These are phyloP conservation scores for Aquatica leii DNA, from an alignment of 2,888 invertebrate species.

Conservation along the genomic window DNA sequence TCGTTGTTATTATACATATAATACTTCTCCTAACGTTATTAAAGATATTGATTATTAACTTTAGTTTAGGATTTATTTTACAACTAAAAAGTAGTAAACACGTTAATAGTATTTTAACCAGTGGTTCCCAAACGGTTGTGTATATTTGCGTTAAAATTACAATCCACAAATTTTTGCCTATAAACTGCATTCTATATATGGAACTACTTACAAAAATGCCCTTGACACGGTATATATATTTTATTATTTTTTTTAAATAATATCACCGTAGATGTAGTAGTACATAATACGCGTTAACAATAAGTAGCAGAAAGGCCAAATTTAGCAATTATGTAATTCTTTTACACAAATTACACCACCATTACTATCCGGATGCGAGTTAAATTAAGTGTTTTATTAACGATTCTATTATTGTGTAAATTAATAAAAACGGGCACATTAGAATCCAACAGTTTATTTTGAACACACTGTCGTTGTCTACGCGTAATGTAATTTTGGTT, in stretches of 20 bases:
- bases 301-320: neutral
- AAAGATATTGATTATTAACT: no score
- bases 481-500: conserved; percentile 23
- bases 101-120: neutral
- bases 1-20: neutral
- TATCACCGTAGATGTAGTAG: neutral
- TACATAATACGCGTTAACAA: neutral
- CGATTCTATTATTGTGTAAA: conserved; percentile 21
- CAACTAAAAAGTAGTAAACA: neutral
- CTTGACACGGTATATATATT: conserved; percentile 22
- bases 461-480: conserved; percentile 18
- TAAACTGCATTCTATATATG: conserved; percentile 17
- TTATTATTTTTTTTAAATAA: conserved; percentile 5
- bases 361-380: conserved; percentile 16
- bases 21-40: no score
- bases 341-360: conserved; percentile 1
- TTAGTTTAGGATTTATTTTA: no score
- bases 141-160: neutral
- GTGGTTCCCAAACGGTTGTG: conserved; percentile 16
- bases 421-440: conserved; percentile 22
- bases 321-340: neutral
- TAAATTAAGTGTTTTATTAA: conserved; percentile 22
- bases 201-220: conserved; percentile 13
- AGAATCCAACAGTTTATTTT: conserved; percentile 15
- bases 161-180: neutral